These are phyloP conservation scores for Fukomys damarensis DNA, from an alignment of 2,113 vertebrate genomes.

Conservation along the genomic window DNA sequence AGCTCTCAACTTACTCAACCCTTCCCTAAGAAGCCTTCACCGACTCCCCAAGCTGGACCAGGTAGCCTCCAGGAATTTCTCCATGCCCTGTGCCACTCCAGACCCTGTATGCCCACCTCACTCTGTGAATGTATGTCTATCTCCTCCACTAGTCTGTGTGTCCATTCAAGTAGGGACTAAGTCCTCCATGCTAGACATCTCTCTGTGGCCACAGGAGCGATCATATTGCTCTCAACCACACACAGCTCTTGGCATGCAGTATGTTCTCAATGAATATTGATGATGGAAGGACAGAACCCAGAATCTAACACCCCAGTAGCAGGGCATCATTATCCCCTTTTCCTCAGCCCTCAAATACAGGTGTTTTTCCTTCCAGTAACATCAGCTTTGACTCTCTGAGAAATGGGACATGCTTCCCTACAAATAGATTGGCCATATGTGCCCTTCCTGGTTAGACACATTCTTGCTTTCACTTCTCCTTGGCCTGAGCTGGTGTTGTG, in stretches of 20 bases:
- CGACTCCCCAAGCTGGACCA: neutral
- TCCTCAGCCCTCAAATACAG: neutral
- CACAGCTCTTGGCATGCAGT: neutral
- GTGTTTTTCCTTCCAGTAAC: neutral
- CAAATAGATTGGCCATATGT: rapidly evolving
- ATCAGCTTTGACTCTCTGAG: neutral
- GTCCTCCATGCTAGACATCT: neutral
- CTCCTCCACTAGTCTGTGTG: neutral
- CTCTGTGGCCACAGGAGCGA: neutral
- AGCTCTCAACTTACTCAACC: neutral
- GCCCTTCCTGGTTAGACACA: rapidly evolving
- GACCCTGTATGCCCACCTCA: neutral
- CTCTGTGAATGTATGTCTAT: rapidly evolving
- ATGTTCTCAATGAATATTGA: neutral
- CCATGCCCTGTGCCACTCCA: neutral
- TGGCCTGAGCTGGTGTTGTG: too few species aligned
- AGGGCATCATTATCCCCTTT: neutral
- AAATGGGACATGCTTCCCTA: neutral
- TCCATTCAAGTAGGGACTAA: neutral
- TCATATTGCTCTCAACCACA: too few species aligned
- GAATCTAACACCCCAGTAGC: neutral
- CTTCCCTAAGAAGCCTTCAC: neutral
- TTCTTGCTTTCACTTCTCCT: neutral
- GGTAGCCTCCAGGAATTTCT: too few species aligned
- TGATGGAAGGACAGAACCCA: neutral